Evolutionary conservation across 2,113 vertebrate genomes (phyloP).

Genomic region (Origma solitaria): DNA sequence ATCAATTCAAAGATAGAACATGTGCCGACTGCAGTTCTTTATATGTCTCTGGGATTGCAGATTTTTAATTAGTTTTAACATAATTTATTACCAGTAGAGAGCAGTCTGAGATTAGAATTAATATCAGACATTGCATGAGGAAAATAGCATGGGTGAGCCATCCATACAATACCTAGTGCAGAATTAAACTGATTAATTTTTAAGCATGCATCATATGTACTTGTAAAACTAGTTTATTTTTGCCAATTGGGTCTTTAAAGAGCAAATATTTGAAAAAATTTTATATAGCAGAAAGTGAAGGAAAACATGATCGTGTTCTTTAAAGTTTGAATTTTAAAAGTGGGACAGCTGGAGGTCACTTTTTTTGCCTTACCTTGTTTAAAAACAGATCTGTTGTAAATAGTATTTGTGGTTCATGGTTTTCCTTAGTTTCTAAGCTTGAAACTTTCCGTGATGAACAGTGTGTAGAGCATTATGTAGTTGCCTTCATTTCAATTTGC

Average conservation of each 20-base stretch:
- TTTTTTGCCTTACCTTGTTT: neutral
- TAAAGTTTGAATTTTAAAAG: neutral
- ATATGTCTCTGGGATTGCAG: neutral
- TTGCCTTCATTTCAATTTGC: conserved; percentile 8
- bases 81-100: conserved; percentile 75
- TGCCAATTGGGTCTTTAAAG: conserved; percentile 21
- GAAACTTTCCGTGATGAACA: neutral
- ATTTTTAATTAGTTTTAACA: conserved; percentile 49
- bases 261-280: conserved; percentile 27
- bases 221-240: conserved; percentile 50
- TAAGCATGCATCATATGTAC: neutral
- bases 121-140: conserved; percentile 14
- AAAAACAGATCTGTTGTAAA: neutral
- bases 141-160: conserved; percentile 13
- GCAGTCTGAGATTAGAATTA: conserved; percentile 73
- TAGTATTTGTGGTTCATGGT: neutral
- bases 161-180: neutral
- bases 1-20: neutral
- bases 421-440: neutral
- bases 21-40: neutral
- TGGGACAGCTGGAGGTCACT: neutral
- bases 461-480: neutral
- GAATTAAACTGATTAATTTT: conserved; percentile 52
- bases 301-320: neutral
- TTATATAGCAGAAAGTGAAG: conserved; percentile 16